Evolutionary conservation across 2,797 vertebrate species (phyloP).

Genomic region (Natrix natrix): DNA sequence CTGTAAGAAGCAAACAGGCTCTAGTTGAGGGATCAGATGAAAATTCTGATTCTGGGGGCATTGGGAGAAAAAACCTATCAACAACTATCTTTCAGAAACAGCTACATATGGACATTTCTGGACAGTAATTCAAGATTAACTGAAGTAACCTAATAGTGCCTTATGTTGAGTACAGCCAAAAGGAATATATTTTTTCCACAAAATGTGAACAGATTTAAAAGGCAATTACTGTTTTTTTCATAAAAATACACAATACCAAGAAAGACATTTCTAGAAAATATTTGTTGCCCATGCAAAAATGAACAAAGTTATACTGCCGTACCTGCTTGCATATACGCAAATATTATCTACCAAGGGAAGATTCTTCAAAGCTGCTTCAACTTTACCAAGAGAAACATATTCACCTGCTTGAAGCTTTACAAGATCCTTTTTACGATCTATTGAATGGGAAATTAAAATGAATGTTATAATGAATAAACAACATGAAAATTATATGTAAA

Average conservation of each 20-base stretch:
- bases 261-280: neutral
- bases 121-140: neutral
- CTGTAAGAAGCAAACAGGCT: neutral
- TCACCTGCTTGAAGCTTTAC: constrained; percentile 96
- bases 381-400: constrained; percentile 95
- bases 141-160: neutral
- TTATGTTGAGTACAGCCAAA: neutral
- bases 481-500: neutral
- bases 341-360: constrained; percentile 93
- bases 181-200: neutral
- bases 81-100: neutral
- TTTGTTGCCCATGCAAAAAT: neutral
- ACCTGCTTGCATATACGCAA: constrained; percentile 96
- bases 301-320: constrained; percentile 37
- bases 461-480: neutral
- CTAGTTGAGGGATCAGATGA: neutral
- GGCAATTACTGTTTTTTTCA: neutral
- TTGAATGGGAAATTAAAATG: constrained; percentile 20
- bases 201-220: neutral
- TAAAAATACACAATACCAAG: neutral
- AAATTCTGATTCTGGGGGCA: neutral
- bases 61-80: neutral
- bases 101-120: neutral
- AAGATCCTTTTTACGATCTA: constrained; percentile 96
- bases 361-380: constrained; percentile 93